These are phyloP conservation scores for Xanthia togata DNA, from an alignment of 2,888 invertebrate species.

Conservation along the genomic window DNA sequence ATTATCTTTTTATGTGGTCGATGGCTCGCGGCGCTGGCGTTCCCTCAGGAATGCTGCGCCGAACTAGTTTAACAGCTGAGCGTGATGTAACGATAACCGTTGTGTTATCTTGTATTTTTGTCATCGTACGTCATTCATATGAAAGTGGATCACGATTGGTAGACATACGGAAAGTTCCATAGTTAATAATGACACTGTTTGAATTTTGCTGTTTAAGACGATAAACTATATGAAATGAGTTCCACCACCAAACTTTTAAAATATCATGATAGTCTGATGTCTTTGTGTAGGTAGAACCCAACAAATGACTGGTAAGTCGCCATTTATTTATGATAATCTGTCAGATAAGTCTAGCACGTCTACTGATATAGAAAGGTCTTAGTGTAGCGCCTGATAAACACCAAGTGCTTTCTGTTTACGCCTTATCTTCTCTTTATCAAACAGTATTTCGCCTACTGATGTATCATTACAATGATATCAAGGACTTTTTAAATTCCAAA, in stretches of 20 bases:
- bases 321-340: slow-evolving; percentile 41
- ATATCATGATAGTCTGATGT: neutral
- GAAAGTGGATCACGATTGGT: slow-evolving; percentile 27
- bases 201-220: neutral
- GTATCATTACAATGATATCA: slow-evolving; percentile 24
- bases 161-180: slow-evolving; percentile 35
- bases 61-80: slow-evolving; percentile 84
- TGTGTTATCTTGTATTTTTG: slow-evolving; percentile 75
- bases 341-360: slow-evolving; percentile 36
- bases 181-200: neutral
- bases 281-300: neutral
- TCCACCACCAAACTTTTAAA: neutral
- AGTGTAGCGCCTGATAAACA: slow-evolving; percentile 29
- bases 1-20: slow-evolving; percentile 73
- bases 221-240: neutral
- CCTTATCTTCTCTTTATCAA: slow-evolving; percentile 43
- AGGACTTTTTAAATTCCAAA: slow-evolving; percentile 27
- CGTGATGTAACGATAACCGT: slow-evolving; percentile 79
- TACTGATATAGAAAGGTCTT: slow-evolving; percentile 37
- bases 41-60: slow-evolving; percentile 85
- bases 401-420: slow-evolving; percentile 40
- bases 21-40: slow-evolving; percentile 78
- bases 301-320: slow-evolving; percentile 4
- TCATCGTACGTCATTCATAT: slow-evolving; percentile 67
- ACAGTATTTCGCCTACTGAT: slow-evolving; percentile 39